Evolutionary conservation across 2,797 vertebrate genomes (phyloP).

Genomic region (Sarcophilus harrisii): DNA sequence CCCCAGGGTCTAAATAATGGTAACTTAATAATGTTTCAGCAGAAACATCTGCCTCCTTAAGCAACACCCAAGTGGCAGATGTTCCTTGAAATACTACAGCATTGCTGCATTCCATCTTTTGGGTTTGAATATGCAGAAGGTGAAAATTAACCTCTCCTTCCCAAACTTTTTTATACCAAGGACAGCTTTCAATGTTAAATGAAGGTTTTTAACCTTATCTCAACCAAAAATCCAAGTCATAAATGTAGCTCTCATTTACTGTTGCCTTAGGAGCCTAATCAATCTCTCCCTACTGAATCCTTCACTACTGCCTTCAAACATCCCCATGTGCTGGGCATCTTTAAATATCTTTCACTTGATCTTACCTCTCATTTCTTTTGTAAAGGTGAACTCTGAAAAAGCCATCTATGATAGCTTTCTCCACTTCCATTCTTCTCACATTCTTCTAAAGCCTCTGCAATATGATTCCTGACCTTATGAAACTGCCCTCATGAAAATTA

Average conservation of each 20-base stretch:
- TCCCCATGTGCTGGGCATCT: not conserved
- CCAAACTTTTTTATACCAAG: conserved; percentile 1
- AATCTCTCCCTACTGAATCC: not conserved
- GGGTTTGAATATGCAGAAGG: conserved; percentile 27
- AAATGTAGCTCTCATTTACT: not conserved
- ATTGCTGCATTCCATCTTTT: conserved; percentile 11
- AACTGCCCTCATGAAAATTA: not conserved
- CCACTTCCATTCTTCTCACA: not conserved
- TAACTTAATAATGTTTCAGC: conserved; percentile 17
- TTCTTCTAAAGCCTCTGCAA: not conserved
- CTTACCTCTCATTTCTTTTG: not conserved
- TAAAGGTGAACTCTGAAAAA: not conserved
- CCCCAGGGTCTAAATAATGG: conserved; percentile 8
- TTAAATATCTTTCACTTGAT: not conserved
- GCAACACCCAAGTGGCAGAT: conserved; percentile 36
- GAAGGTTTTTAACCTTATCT: not conserved
- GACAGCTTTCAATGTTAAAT: conserved; percentile 21
- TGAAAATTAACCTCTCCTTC: conserved; percentile 37
- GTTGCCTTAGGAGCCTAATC: not conserved
- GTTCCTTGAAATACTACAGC: conserved; percentile 33
- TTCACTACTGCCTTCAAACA: not conserved
- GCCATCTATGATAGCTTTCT: not conserved
- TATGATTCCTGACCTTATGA: not conserved
- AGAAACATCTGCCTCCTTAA: conserved; percentile 35
- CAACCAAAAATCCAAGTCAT: not conserved